Base-by-base conservation (phyloP, 2,888 invertebrate species). In the Aspidapion aeneum region DNA sequence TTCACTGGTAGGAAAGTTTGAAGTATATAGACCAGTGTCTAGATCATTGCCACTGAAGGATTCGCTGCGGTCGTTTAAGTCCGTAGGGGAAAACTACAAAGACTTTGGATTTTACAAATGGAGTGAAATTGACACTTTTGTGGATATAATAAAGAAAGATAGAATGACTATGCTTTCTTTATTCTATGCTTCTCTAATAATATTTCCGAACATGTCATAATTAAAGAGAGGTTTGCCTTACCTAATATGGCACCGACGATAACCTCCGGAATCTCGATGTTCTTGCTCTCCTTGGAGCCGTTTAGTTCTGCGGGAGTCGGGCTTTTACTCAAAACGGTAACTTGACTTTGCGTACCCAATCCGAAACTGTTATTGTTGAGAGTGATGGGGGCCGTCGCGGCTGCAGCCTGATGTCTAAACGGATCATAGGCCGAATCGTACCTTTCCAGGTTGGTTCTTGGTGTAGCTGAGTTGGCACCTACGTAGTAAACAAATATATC, bases 161-260 rank as follows among this genome's bases (percentile, higher is more conserved):
- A n/a, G n/a, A n/a, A n/a, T n/a, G n/a, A n/a, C n/a, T n/a, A n/a
- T n/a, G n/a, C n/a, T n/a, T n/a, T n/a, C n/a, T n/a, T n/a, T n/a
- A n/a, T n/a, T n/a, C n/a, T n/a, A n/a, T n/a, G n/a, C n/a, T n/a
- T n/a, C n/a, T n/a, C n/a, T n/a, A n/a, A n/a, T n/a, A n/a, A n/a
- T n/a, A n/a, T n/a, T n/a, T n/a, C n/a, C n/a, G n/a, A n/a, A n/a
- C n/a, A n/a, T n/a, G n/a, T n/a, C n/a, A n/a, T n/a, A n/a, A n/a
- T n/a, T n/a, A n/a, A n/a, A n/a, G n/a, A n/a, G n/a, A n/a, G n/a
- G n/a, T n/a, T n/a, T n/a, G n/a, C n/a, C 69, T 84, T 80, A 85
- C 95, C 98, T 81, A 98, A 87, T 78, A 98, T 96, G 79, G 96
- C 97, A 78, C 97, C 98, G 79, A 98, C 96, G 82, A 97, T 95